Percentiles rank a stretch among this genome's conserved stretches.
Evolutionary conservation across 1,140 invertebrate species (phyloP).

Genomic region (Thalassaphorura encarpata): DNA sequence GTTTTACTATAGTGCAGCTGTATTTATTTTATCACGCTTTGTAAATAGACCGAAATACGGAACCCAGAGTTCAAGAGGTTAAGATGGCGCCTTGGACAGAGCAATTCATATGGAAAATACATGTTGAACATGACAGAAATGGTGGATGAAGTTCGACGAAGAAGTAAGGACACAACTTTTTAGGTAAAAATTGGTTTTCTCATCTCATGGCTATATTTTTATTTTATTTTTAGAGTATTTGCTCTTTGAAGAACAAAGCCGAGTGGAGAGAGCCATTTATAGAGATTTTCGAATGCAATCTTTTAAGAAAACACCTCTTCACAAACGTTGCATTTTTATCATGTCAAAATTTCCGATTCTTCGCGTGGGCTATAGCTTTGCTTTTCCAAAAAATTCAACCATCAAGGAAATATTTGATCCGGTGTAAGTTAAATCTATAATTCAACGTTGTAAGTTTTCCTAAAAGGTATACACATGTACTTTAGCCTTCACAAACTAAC

Average conservation of each 20-base stretch:
- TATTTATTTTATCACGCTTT: not conserved
- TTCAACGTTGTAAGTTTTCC: too few relatives aligned
- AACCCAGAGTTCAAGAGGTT: slow-evolving; percentile 25
- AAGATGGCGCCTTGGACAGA: slow-evolving; percentile 8
- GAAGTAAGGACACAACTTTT: slow-evolving; percentile 14
- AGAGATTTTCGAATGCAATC: slow-evolving; percentile 22
- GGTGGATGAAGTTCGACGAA: slow-evolving; percentile 19
- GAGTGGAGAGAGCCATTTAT: slow-evolving; percentile 28
- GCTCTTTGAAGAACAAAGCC: slow-evolving; percentile 27
- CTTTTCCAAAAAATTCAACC: slow-evolving; percentile 50
- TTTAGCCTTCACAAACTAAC: slow-evolving; percentile 44
- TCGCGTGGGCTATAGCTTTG: slow-evolving; percentile 43
- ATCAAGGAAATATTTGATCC: slow-evolving; percentile 50
- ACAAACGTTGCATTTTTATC: slow-evolving; percentile 30
- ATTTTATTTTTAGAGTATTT: slow-evolving; percentile 21
- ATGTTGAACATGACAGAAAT: slow-evolving; percentile 20
- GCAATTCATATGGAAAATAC: slow-evolving; percentile 15
- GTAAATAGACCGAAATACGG: slow-evolving; percentile 4
- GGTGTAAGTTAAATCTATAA: slow-evolving; percentile 50
- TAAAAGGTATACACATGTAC: too few relatives aligned
- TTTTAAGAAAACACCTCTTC: slow-evolving; percentile 13
- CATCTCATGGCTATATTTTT: not conserved
- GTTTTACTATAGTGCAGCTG: not conserved
- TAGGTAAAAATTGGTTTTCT: not conserved
- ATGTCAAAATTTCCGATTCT: slow-evolving; percentile 28